Base-by-base conservation (phyloP, 2,797 vertebrate genomes). In the Picus viridis region DNA sequence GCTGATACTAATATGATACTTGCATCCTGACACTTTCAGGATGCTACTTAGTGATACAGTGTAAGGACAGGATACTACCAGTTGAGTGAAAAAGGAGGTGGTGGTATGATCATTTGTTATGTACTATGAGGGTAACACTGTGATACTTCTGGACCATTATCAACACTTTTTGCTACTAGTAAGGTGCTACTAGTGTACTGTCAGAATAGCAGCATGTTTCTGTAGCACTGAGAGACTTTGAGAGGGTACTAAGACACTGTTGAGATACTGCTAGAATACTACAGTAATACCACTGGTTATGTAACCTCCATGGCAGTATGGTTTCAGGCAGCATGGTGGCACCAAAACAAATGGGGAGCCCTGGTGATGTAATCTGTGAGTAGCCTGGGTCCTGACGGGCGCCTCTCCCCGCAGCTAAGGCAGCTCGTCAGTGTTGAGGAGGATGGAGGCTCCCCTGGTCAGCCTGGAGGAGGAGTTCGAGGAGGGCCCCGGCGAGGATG, bases 381-480 rank as follows among this genome's bases (percentile, higher is more conserved):
- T 13, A 91, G 56, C 45, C 30, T 0, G 1, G 36, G 41, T 26
- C 39, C 72, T 85, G 8, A 87, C 4, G 1, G 84, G 58, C 29
- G 3, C 22, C 19, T 92, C 17, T 91, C 36, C 90, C 63, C 0
- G 1, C 92, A 96, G 95, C 76, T 96, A 79, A 76, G 86, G 83
- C 0, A 0, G 23, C 18, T 4, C 4, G 0, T 1, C 1, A 1
- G 57, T 0, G 1, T 36, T 7, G 78, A 88, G 86, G 54, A 95
- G 82, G 73, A 96, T 96, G 95, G 95, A 96, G 92, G 94, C 95
- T 1, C 95, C 95, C 16, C 83, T 96, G 57, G 95, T 96, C 8
- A 96, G 94, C 22, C 90, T 96, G 90, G 95, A 96, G 93, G 95
- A 95, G 53, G 95, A 96, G 83, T 96, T 96, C 0, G 95, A 95